Evolutionary conservation across 2,888 invertebrate genomes (phyloP), one percentile per base, ranked within the genome.

Genomic region (Sclerodermus sp.): DNA sequence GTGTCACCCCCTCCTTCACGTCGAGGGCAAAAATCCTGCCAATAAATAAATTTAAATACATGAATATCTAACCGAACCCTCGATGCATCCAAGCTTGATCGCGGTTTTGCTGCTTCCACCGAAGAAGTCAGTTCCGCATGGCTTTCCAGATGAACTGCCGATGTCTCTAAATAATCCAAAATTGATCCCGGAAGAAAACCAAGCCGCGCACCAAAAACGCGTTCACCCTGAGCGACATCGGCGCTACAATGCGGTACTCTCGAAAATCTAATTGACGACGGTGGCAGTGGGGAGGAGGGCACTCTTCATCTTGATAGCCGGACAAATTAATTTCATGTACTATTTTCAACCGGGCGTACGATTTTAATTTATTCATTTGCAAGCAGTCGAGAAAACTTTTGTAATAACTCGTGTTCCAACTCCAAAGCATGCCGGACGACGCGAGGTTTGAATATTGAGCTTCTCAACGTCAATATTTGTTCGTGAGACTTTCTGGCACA

Each of bases 41-140:
- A 75, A 75, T 75, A 75, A 75, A 75, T 75, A 75, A 75, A 75
- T 75, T 75, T 75, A 74, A 75, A 75, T 75, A 75, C 66, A 75
- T 75, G 74, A 75, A 75, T 75, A 72, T 64, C 71, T 70, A 72
- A 70, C 52, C 60, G 51, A 8, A 43, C 53, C 46, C 47, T 23
- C 44, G 36, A 45, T 47, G 47, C 47, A 53, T 49, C 53, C 45
- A 37, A 42, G 46, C 32, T 44, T 51, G 54, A 63, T 63, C 57
- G 60, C 51, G 56, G 56, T 50, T 66, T 58, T 56, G 42, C 56
- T 45, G 46, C 52, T 43, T 60, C 52, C 42, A 8, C 3, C 23
- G 23, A n/a, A n/a, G 23, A 23, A 23, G 23, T 23, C 23, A 23
- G 23, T 23, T 5, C 23, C 8, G 23, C 23, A 23, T 3, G 8